Evolutionary conservation across 2,888 invertebrate species (phyloP).

Genomic region (Ochropleura plecta): DNA sequence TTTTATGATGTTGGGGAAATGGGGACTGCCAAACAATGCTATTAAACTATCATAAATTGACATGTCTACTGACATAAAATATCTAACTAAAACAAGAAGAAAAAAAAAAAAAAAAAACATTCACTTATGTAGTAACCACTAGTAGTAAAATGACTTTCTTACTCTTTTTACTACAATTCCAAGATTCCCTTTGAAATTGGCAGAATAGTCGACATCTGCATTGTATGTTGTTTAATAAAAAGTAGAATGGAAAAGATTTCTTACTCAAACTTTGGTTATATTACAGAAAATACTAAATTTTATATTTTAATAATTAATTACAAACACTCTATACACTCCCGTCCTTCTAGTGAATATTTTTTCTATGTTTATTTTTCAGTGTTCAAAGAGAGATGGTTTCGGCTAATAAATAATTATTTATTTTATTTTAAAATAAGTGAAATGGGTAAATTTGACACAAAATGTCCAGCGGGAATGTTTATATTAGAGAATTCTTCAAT

Average conservation of each 20-base stretch:
- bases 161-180: neutral
- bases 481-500: conserved; percentile 94
- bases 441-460: conserved; percentile 91
- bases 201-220: no score
- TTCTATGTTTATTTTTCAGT: conserved; percentile 82
- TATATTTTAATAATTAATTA: neutral
- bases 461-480: conserved; percentile 93
- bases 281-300: neutral
- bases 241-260: no score
- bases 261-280: no score
- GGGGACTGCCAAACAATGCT: neutral
- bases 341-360: conserved; percentile 6
- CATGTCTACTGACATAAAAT: neutral
- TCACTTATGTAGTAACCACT: neutral
- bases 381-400: conserved; percentile 95
- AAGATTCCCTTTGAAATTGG: no score
- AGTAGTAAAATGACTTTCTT: neutral
- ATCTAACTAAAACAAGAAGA: neutral
- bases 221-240: no score
- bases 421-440: conserved; percentile 94
- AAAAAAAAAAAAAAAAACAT: no score
- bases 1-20: neutral
- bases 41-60: neutral
- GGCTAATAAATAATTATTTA: conserved; percentile 93
- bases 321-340: neutral